These are phyloP conservation scores for Campoletis raptor DNA, from an alignment of 2,888 invertebrate genomes.

Conservation along the genomic window DNA sequence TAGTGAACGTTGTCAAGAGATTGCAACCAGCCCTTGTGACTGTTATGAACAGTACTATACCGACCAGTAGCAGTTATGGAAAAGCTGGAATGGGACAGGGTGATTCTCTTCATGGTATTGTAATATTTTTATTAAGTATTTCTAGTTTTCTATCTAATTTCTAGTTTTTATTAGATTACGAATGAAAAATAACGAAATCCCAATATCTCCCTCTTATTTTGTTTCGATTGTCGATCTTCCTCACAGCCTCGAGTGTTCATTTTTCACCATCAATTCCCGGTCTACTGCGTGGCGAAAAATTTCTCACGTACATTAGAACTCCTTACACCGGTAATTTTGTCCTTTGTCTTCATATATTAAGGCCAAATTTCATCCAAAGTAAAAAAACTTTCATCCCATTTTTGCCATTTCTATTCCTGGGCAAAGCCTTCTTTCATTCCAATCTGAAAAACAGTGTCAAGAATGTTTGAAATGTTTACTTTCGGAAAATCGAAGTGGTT, in stretches of 20 bases:
- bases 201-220: conserved; percentile 4
- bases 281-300: conserved; percentile 74
- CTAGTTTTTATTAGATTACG: not conserved
- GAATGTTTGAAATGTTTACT: not conserved
- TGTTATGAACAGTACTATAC: conserved; percentile 79
- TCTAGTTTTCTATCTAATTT: too few species aligned
- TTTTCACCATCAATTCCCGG: conserved; percentile 74
- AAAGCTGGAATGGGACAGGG: conserved; percentile 75
- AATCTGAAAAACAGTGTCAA: not conserved
- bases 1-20: conserved; percentile 81
- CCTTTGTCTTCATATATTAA: conserved; percentile 20
- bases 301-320: conserved; percentile 79
- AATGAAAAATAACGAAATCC: not conserved
- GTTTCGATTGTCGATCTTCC: conserved; percentile 2
- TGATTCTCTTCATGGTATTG: conserved; percentile 75
- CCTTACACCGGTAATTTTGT: conserved; percentile 81
- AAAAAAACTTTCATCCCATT: not conserved
- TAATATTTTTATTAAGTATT: not conserved
- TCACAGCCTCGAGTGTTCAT: conserved; percentile 73
- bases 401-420: not conserved
- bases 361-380: not conserved
- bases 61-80: conserved; percentile 73
- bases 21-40: conserved; percentile 79
- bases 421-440: not conserved
- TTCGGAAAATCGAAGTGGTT: not conserved